Evolutionary conservation across 2,797 vertebrate genomes (phyloP), one percentile per base, ranked within the genome.

Genomic region (Vireo griseus): DNA sequence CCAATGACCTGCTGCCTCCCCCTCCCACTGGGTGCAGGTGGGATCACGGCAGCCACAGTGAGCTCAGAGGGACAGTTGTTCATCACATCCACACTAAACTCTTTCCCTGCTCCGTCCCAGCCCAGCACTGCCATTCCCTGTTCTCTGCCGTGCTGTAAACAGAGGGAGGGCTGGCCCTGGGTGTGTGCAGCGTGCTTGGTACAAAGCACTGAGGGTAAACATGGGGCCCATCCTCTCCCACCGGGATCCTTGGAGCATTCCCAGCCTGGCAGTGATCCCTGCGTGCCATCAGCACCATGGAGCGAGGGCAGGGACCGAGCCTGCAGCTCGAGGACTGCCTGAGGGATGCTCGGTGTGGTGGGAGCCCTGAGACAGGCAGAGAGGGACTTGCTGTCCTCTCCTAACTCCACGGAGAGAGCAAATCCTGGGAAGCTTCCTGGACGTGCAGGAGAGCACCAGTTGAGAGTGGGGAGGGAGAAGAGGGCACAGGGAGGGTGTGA

Each of bases 111-210:
- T 24, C 73, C 39, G 3, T 3, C 45, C 13, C 39, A 4, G 1
- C 0, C 48, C 20, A 4, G 50, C n/a, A 0, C 1, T 1, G 2
- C 1, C 0, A 0, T 3, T 21, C 55, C 12, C 1, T 3, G 45
- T 57, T 8, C 37, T 8, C 33, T 8, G 40, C 39, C 22, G 61
- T 1, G 8, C 6, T 19, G 75, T 17, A 42, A 73, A 18, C 81
- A 37, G 81, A 69, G 78, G 88, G 42, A 62, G 69, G 88, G 54
- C 63, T 5, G 73, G 51, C 18, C 86, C 79, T 42, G 92, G 73
- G 10, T 29, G 84, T 1, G 57, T 11, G 47, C 74, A 16, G 51
- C 0, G 5, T 22, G 86, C 90, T 35, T 1, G 0, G 18, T 0
- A 16, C 14, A 0, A 4, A 83, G 88, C 79, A 48, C 73, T 3